These are phyloP conservation scores for Silurus meridionalis DNA, from an alignment of 2,113 vertebrate species.

Conservation along the genomic window DNA sequence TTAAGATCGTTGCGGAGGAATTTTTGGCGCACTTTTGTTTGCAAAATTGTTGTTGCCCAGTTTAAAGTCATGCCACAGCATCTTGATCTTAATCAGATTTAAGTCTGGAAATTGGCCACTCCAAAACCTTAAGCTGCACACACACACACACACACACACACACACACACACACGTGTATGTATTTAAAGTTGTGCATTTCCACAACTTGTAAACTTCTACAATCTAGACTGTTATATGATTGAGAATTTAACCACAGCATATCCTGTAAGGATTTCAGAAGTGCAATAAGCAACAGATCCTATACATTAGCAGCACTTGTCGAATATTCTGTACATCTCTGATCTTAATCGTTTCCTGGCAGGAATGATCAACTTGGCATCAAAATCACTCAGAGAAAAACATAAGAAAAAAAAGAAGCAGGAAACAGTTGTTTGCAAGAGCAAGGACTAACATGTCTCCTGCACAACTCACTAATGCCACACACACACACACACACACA, in stretches of 20 bases:
- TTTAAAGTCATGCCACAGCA: too few species aligned
- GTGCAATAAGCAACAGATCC: not conserved
- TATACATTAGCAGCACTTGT: not conserved
- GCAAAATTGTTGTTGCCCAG: too few species aligned
- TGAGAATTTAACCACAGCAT: not conserved
- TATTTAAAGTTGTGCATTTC: too few species aligned
- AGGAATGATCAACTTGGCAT: not conserved
- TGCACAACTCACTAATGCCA: conserved; percentile 32
- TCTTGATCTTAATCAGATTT: too few species aligned
- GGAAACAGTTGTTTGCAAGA: conserved; percentile 55
- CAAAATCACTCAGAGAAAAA: not conserved
- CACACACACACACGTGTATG: too few species aligned
- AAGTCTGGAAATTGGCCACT: too few species aligned
- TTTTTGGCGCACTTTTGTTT: too few species aligned
- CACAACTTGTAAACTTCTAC: too few species aligned
- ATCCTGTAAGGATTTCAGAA: conserved; percentile 3
- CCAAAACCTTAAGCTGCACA: too few species aligned
- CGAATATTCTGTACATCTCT: not conserved
- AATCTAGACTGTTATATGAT: not conserved
- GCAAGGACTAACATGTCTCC: conserved; percentile 45
- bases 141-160: too few species aligned
- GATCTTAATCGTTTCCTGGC: not conserved
- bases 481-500: conserved; percentile 45
- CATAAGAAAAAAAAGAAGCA: conserved; percentile 39
- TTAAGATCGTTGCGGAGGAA: too few species aligned